Evolutionary conservation across 2,113 vertebrate genomes (phyloP).

Genomic region (Muntiacus reevesi): DNA sequence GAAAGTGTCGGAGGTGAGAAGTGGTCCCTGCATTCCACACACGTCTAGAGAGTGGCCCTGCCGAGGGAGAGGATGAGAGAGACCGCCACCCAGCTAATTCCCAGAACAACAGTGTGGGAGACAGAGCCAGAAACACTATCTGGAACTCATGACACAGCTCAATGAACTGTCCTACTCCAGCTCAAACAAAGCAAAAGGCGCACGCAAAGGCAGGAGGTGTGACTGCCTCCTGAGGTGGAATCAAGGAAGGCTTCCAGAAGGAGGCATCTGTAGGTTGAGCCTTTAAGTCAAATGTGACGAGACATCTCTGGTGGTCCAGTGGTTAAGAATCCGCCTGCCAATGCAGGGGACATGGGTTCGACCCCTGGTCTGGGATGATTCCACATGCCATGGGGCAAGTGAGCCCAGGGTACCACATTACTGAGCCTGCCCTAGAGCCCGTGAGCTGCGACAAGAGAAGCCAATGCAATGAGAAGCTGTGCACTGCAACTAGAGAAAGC

Average conservation of each 20-base stretch:
- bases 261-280: not conserved
- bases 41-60: not conserved
- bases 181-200: conserved; percentile 6
- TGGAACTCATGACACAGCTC: not conserved
- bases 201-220: not conserved
- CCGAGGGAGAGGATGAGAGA: not conserved
- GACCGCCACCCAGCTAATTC: not conserved
- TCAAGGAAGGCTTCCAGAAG: conserved; percentile 35
- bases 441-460: not conserved
- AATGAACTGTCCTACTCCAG: not conserved
- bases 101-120: not conserved
- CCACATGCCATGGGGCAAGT: not conserved
- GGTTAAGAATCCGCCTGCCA: not conserved
- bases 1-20: not conserved
- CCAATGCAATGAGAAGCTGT: not conserved
- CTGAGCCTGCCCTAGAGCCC: not conserved
- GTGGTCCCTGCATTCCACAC: not conserved
- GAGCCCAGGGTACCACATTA: not conserved
- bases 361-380: not conserved
- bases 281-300: not conserved
- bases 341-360: not conserved
- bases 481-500: not conserved
- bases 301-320: not conserved
- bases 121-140: not conserved
- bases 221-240: not conserved